These are phyloP conservation scores for Drosophila nigrodunni DNA, from an alignment of 1,140 invertebrate species.

Conservation along the genomic window DNA sequence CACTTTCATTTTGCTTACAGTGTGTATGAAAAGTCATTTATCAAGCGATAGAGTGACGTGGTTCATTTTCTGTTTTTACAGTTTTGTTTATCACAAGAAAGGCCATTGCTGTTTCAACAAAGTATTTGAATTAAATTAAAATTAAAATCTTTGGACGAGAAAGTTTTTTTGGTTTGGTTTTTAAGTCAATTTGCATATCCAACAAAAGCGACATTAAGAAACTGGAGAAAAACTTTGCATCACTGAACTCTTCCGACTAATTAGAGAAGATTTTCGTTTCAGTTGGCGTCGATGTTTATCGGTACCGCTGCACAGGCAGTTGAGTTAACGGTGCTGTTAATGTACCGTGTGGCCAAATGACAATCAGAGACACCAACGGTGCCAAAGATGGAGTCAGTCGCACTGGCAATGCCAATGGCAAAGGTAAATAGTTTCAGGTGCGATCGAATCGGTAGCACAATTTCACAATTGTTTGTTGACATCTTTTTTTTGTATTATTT, in stretches of 20 bases:
- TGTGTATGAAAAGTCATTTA: slow-evolving; percentile 65
- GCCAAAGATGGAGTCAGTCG: neutral
- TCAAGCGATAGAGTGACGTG: slow-evolving; percentile 24
- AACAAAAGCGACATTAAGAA: slow-evolving; percentile 65
- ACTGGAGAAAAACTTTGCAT: slow-evolving; percentile 57
- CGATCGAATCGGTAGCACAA: slow-evolving; percentile 71
- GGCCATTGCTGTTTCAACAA: slow-evolving; percentile 65
- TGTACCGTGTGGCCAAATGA: slow-evolving; percentile 59
- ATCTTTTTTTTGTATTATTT: slow-evolving; percentile 49
- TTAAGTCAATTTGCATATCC: slow-evolving; percentile 68
- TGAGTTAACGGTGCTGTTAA: slow-evolving; percentile 62
- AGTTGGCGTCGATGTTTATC: slow-evolving; percentile 49
- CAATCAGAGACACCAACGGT: slow-evolving; percentile 3
- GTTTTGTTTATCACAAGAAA: slow-evolving; percentile 69
- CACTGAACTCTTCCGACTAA: slow-evolving; percentile 58
- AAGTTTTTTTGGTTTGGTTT: slow-evolving; percentile 65
- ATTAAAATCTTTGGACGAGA: slow-evolving; percentile 70
- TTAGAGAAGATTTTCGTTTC: slow-evolving; percentile 65
- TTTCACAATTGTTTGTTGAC: slow-evolving; percentile 73
- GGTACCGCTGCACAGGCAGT: slow-evolving; percentile 34
- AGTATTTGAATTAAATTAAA: slow-evolving; percentile 77
- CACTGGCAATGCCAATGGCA: neutral
- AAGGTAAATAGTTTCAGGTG: slow-evolving; percentile 50
- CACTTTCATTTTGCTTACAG: slow-evolving; percentile 72
- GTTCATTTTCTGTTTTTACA: slow-evolving; percentile 50